Conservation (phyloP, 2,113 vertebrate genomes). For the Lanius ludovicianus region DNA sequence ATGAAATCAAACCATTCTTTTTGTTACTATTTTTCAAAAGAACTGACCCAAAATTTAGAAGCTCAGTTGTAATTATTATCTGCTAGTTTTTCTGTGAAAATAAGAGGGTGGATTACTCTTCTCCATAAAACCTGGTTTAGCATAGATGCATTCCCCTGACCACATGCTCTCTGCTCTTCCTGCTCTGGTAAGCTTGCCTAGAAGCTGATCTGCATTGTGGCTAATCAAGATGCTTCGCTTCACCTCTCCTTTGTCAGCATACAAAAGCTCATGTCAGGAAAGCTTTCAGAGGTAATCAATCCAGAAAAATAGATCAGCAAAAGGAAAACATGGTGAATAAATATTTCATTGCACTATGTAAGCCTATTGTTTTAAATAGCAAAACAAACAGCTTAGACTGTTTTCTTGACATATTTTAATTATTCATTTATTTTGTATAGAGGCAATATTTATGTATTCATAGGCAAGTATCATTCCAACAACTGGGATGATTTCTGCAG, state of each 20-base stretch:
- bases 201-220: constrained; percentile 4
- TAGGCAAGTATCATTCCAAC: neutral
- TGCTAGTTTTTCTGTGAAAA: constrained; percentile 12
- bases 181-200: neutral
- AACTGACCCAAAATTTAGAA: neutral
- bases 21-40: neutral
- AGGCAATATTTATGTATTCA: neutral
- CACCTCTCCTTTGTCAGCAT: constrained; percentile 31
- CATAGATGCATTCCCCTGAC: neutral
- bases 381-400: constrained; percentile 2
- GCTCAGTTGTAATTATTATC: neutral
- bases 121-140: neutral
- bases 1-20: neutral
- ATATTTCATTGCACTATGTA: constrained; percentile 58
- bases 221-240: constrained; percentile 44
- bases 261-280: constrained; percentile 57
- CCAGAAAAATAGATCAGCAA: constrained; percentile 34
- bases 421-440: neutral
- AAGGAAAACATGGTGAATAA: constrained; percentile 46
- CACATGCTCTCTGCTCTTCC: neutral
- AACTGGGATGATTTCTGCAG: neutral
- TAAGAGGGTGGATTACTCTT: neutral
- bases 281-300: constrained; percentile 66
- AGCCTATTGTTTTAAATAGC: constrained; percentile 36
- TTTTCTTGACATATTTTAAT: constrained; percentile 27